A percentile compares a stretch with the other conserved stretches of the same genome.
phyloP scores from a whole-genome alignment of 53 echinoderm and acorn worm genomes.

The Antedon mediterranea region DNA sequence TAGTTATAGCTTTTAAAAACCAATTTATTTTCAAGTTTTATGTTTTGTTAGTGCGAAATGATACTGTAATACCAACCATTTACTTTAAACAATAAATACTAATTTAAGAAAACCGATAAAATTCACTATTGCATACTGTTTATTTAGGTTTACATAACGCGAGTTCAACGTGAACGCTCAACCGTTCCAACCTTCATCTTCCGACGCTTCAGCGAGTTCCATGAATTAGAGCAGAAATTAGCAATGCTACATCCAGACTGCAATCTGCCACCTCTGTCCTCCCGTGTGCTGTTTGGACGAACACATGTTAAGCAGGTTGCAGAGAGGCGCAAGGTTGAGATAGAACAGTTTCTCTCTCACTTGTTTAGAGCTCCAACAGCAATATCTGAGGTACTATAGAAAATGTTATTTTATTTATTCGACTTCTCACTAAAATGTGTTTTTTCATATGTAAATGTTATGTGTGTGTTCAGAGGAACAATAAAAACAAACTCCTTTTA shows the following conservation, averaged over 20 bases:
- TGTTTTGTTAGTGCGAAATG: too few relatives aligned
- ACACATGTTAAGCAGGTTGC: conserved; percentile 97
- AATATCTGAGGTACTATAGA: conserved; percentile 66
- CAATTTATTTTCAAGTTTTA: too few relatives aligned
- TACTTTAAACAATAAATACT: too few relatives aligned
- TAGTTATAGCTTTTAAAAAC: too few relatives aligned
- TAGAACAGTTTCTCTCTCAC: conserved; percentile 39
- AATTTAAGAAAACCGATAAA: too few relatives aligned
- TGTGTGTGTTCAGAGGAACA: too few relatives aligned
- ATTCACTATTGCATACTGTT: too few relatives aligned
- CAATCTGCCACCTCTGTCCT: conserved; percentile 42
- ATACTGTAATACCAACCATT: too few relatives aligned
- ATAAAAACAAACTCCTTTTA: background rate
- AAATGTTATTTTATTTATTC: too few relatives aligned
- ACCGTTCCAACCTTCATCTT: conserved; percentile 83
- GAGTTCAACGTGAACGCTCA: conserved; percentile 48
- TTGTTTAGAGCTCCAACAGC: conserved; percentile 49
- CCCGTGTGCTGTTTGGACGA: conserved; percentile 55
- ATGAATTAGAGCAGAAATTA: conserved; percentile 70
- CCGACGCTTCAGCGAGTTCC: conserved; percentile 85
- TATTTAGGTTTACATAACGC: conserved; percentile 89
- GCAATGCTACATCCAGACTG: conserved; percentile 47
- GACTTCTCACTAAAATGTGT: too few relatives aligned
- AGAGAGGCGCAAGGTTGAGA: conserved; percentile 52
- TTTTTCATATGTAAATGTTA: too few relatives aligned